Base-by-base conservation (phyloP, 2,888 invertebrate genomes). In the Xanthia icteritia region DNA sequence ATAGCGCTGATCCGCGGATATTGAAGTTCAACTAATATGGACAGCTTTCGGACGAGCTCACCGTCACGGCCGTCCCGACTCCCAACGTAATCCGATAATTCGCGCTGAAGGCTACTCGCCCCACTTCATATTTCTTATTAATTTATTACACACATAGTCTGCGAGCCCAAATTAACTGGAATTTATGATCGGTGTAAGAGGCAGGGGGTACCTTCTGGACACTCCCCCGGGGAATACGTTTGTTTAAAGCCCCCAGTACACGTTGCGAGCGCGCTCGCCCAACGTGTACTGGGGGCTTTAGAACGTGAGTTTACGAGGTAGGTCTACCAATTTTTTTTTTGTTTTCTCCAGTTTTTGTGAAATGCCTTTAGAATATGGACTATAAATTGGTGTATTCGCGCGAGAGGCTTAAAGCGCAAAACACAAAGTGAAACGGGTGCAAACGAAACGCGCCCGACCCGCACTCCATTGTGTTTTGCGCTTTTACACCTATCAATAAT, bases 1-100 rank as follows among this genome's bases (percentile, higher is more conserved):
- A 60, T 70, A 77, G 61, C 65, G 73, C 76, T 76, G 71, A 84
- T 65, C 82, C 82, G 85, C 79, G 73, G 82, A 85, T 85, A 84
- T 84, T 82, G 75, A 65, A 76, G 66, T 45, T 51, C 48, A 64
- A n/a, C 74, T 72, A 74, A 69, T 77, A 60, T 56, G 65, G 66
- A 61, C 63, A 68, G 73, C 81, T 77, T 61, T 11, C 61, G 60
- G 36, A 6, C 36, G n/a, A 56, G 69, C 42, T 45, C 69, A 31
- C 56, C 69, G 54, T 11, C 54, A 4, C n/a, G n/a, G 56, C 23
- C 23, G 23, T 56, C 39, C 42, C 51, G 36, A n/a, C 36, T 60
- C 20, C 15, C 45, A 13, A 2, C 79, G 45, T 48, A 54, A 85
- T 68, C 79, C 76, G 82, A 79, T 76, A 71, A 54, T 15, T 58